Conservation (phyloP, 2,797 vertebrate genomes). For the Macropus fuliginosus region DNA sequence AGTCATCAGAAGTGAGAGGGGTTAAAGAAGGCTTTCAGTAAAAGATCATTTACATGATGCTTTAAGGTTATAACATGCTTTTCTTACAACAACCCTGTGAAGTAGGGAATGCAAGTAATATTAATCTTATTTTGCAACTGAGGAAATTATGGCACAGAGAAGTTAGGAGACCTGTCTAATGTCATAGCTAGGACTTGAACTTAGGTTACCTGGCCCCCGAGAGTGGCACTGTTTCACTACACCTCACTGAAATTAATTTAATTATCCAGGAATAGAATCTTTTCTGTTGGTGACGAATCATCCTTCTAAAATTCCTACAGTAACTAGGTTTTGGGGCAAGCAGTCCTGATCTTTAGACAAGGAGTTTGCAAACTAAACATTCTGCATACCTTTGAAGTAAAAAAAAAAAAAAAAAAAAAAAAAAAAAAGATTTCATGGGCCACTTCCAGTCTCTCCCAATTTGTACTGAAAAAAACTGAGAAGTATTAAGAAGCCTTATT, state of each 20-base stretch:
- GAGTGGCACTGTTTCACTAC: neutral
- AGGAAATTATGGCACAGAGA: neutral
- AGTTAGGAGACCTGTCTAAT: neutral
- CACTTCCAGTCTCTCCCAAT: neutral
- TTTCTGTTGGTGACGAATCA: neutral
- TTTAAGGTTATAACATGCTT: neutral
- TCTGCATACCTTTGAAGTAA: neutral
- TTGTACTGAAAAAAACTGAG: conserved; percentile 1
- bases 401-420: neutral
- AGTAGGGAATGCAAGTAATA: neutral
- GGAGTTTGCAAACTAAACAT: conserved; percentile 27
- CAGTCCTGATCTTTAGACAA: neutral
- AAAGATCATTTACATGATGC: neutral
- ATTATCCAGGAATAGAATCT: neutral
- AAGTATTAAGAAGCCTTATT: conserved; percentile 6
- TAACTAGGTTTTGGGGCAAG: neutral
- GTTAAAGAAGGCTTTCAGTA: neutral
- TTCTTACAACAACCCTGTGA: neutral
- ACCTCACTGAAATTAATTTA: neutral
- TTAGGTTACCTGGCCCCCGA: neutral
- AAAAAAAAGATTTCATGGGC: neutral
- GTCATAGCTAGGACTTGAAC: neutral
- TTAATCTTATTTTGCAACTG: neutral
- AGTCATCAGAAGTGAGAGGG: neutral
- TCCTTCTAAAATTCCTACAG: neutral